phyloP scores from a whole-genome alignment of 2,797 vertebrate species.

The Phataginus tricuspis region DNA sequence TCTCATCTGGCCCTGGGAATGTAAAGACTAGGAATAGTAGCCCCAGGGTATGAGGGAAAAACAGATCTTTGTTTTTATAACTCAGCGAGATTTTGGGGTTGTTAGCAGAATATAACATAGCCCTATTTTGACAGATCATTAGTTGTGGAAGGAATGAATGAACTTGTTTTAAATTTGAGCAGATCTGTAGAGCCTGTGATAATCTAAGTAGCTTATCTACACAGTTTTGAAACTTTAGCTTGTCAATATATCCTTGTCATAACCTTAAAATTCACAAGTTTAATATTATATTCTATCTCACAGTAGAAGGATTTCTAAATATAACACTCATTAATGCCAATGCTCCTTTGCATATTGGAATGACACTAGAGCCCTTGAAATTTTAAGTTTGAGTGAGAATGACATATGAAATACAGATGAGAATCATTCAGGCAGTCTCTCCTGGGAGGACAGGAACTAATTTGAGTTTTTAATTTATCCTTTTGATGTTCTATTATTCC shows the following conservation, averaged over 20 bases:
- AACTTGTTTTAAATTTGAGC: conserved; percentile 51
- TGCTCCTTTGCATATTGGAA: conserved; percentile 66
- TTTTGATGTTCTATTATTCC: conserved; percentile 78
- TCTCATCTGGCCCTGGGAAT: not conserved
- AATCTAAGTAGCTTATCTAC: conserved; percentile 40
- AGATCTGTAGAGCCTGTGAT: not conserved
- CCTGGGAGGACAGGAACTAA: conserved; percentile 72
- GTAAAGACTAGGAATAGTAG: not conserved
- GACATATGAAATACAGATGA: conserved; percentile 66
- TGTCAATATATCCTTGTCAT: conserved; percentile 61
- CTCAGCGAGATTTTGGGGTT: not conserved
- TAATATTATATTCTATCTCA: conserved; percentile 61
- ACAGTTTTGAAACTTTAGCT: conserved; percentile 60
- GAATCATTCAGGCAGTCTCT: conserved; percentile 72
- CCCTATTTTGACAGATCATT: not conserved
- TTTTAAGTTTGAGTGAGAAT: conserved; percentile 69
- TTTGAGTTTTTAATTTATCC: conserved; percentile 78
- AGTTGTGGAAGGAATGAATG: conserved; percentile 34
- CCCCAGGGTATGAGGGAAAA: not conserved
- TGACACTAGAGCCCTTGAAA: conserved; percentile 73
- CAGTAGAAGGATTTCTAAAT: conserved; percentile 74
- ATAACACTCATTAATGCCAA: conserved; percentile 77
- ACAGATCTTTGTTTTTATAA: not conserved
- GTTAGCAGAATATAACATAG: not conserved
- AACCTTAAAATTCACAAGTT: conserved; percentile 70